Percentiles rank a stretch among this genome's conserved stretches.
phyloP scores from a whole-genome alignment of 2,113 vertebrate species.

The Edolisoma coerulescens region DNA sequence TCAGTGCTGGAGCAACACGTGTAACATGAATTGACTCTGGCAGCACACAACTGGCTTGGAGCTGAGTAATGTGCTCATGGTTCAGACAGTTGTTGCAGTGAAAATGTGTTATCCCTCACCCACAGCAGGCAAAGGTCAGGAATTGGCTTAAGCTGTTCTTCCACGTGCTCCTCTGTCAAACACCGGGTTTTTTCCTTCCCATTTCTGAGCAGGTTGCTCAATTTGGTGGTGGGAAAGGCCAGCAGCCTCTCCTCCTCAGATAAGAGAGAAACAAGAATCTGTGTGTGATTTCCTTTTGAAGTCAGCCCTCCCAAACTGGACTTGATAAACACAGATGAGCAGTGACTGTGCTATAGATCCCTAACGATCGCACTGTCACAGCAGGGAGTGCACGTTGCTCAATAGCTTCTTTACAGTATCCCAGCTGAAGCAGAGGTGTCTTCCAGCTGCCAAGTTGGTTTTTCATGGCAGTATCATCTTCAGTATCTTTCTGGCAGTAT shows the following conservation, averaged over 20 bases:
- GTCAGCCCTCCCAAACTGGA: neutral
- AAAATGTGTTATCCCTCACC: neutral
- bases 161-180: rapidly evolving
- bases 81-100: neutral
- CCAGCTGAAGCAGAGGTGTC: neutral
- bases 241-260: neutral
- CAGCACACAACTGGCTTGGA: neutral
- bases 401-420: rapidly evolving
- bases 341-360: neutral
- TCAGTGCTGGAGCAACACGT: neutral
- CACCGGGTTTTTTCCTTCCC: neutral
- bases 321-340: neutral
- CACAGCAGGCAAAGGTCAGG: neutral
- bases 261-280: neutral
- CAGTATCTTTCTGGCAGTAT: neutral
- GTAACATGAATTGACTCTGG: neutral
- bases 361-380: rapidly evolving
- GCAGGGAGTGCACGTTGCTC: neutral
- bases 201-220: neutral
- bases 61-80: neutral
- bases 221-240: neutral
- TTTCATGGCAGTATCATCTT: neutral
- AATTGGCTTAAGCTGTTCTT: neutral
- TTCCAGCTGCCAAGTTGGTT: neutral
- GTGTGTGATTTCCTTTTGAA: neutral